Evolutionary conservation across 30 jellyfish, hydroid and myxozoan genomes (phyloP).

Genomic region (Sanderia malayensis): DNA sequence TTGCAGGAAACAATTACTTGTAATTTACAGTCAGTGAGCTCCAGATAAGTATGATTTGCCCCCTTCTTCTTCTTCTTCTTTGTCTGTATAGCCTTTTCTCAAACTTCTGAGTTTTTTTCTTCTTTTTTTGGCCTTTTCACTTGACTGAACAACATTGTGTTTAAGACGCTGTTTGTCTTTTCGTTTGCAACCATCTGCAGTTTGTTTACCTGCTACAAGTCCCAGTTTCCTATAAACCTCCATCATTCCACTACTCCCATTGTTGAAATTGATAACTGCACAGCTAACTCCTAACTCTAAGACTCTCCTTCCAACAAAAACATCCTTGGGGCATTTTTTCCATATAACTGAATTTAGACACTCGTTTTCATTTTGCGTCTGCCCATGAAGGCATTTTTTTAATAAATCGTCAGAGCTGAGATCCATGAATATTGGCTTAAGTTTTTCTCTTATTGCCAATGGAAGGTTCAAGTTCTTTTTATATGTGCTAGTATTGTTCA

Average conservation of each 20-base stretch:
- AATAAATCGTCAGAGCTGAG: constrained; percentile 11
- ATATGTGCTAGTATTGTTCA: constrained; percentile 8
- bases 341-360: too few species aligned
- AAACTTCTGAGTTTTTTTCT: neutral
- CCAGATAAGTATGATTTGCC: neutral
- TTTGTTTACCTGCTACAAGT: constrained; percentile 15
- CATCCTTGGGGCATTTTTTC: constrained; percentile 29
- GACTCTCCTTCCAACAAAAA: constrained; percentile 23
- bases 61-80: neutral
- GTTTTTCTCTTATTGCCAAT: constrained; percentile 17
- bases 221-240: constrained; percentile 25
- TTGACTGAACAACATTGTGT: neutral
- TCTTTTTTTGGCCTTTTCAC: constrained; percentile 1
- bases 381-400: constrained; percentile 23
- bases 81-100: neutral
- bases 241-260: constrained; percentile 22
- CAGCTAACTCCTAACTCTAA: constrained; percentile 31
- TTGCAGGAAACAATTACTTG: too few species aligned
- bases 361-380: constrained; percentile 30
- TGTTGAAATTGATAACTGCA: constrained; percentile 43
- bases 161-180: neutral
- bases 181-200: constrained; percentile 12
- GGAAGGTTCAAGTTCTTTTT: constrained; percentile 26
- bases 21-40: neutral
- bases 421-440: constrained; percentile 23